Evolutionary conservation across 2,888 invertebrate genomes (phyloP), one percentile per base, ranked within the genome.

Genomic region (Disparrhopalites patrizii): DNA sequence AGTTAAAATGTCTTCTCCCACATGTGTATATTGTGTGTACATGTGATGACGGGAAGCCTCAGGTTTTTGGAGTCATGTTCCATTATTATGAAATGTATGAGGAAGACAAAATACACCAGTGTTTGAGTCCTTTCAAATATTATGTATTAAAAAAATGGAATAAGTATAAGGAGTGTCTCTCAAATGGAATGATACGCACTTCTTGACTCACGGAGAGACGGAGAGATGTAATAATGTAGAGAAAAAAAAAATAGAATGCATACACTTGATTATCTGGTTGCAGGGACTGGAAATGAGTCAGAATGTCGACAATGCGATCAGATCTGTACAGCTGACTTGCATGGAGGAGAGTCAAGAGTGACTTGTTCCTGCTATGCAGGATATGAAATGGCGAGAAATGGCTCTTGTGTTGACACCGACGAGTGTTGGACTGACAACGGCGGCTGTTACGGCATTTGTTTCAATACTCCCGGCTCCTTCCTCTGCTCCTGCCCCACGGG

Each of bases 371-470:
- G 75, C 47, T 75, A 74, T 33, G 62, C 71, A 3, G 74, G 74
- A 20, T 74, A 72, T 58, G 69, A 74, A 54, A 72, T 74, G 70
- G 33, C 64, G 3, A 50, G 43, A 31, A 72, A 72, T 52, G 71
- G 68, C 20, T 69, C 68, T 25, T 74, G 74, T 62, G 47, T 65
- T 7, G 82, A 82, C 73, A 76, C 81, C 15, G 81, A 86, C 78
- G 83, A 85, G 62, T 88, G 88, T 72, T 77, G 78, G 8, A 77
- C 82, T 0, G 79, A 80, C 62, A 84, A 85, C 68, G 85, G 85
- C 0, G 84, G 84, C 33, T 88, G 88, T 76, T 83, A 84, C 3
- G 86, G 87, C 65, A 80, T 81, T 23, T 88, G 88, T 76, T 79
- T 82, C 71, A 85, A 86, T 77, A 82, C 84, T 0, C 80, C 81